These are phyloP conservation scores for Alcis repandata DNA, from an alignment of 2,888 invertebrate species.

Conservation along the genomic window DNA sequence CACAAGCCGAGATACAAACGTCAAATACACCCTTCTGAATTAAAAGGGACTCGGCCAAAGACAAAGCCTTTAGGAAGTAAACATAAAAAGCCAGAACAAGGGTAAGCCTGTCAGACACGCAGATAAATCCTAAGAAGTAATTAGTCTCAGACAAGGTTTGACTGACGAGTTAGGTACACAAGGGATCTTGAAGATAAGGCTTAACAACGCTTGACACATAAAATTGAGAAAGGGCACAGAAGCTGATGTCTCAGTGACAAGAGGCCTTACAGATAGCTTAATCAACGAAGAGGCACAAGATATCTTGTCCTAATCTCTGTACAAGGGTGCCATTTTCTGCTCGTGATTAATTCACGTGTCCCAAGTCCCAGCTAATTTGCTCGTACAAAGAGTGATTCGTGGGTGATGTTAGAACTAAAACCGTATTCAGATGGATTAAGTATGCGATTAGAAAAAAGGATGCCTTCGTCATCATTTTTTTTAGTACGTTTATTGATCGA, in stretches of 20 bases:
- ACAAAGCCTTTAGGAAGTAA: conserved; percentile 30
- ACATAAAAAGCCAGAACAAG: conserved; percentile 45
- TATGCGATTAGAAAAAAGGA: too few species aligned
- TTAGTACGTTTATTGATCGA: too few species aligned
- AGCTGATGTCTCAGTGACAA: not conserved
- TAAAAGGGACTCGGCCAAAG: conserved; percentile 26
- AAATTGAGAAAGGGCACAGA: not conserved
- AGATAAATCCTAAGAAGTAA: conserved; percentile 43
- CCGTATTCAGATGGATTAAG: too few species aligned
- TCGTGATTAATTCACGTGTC: not conserved
- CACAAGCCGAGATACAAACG: conserved; percentile 12
- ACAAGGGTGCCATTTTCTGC: not conserved
- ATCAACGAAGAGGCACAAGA: not conserved
- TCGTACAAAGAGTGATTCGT: too few species aligned
- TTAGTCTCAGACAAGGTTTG: conserved; percentile 34
- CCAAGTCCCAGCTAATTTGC: too few species aligned
- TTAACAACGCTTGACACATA: conserved; percentile 11
- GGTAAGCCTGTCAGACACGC: conserved; percentile 33
- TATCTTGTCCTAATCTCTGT: not conserved
- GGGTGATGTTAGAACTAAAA: too few species aligned
- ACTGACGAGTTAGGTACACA: conserved; percentile 27
- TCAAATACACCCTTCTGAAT: conserved; percentile 27
- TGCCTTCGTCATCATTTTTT: too few species aligned
- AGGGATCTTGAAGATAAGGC: conserved; percentile 19
- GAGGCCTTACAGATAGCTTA: not conserved